Conservation (phyloP, 1,140 invertebrate genomes). For the Cydia strobilella region DNA sequence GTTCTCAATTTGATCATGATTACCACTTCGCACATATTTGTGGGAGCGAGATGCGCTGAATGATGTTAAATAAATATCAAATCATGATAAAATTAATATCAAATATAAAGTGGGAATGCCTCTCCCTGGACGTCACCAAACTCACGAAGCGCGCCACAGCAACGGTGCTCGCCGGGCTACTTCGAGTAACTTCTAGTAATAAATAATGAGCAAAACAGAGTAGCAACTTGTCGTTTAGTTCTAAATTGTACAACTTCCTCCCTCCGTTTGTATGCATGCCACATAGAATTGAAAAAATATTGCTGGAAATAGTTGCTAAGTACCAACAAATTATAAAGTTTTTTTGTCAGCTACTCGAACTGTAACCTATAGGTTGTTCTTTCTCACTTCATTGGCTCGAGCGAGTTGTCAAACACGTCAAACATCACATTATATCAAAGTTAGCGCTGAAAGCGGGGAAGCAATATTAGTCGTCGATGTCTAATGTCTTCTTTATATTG, state of each 20-base stretch:
- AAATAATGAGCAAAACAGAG: slow-evolving; percentile 12
- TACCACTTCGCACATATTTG: too few relatives aligned
- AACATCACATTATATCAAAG: neutral
- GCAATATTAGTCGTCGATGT: neutral
- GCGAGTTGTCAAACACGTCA: neutral
- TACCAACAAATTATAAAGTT: neutral
- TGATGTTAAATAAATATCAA: neutral
- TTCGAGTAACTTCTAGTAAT: neutral
- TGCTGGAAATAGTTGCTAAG: neutral
- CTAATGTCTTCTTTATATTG: slow-evolving; percentile 12
- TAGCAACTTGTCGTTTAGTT: slow-evolving; percentile 1
- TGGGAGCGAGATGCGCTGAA: too few relatives aligned
- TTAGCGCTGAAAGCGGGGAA: neutral
- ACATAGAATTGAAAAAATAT: neutral
- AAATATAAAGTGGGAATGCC: neutral
- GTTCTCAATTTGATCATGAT: too few relatives aligned
- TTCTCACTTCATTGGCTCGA: neutral
- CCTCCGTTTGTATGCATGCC: neutral
- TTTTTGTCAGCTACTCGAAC: neutral
- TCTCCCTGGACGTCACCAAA: neutral
- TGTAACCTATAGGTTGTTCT: neutral
- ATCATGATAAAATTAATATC: neutral
- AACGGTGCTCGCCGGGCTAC: neutral
- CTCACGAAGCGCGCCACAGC: neutral
- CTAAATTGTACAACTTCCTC: neutral